A percentile compares a stretch with the other conserved stretches of the same genome.
Conservation (phyloP, 2,797 vertebrate genomes). For the Acipenser oxyrinchus region DNA sequence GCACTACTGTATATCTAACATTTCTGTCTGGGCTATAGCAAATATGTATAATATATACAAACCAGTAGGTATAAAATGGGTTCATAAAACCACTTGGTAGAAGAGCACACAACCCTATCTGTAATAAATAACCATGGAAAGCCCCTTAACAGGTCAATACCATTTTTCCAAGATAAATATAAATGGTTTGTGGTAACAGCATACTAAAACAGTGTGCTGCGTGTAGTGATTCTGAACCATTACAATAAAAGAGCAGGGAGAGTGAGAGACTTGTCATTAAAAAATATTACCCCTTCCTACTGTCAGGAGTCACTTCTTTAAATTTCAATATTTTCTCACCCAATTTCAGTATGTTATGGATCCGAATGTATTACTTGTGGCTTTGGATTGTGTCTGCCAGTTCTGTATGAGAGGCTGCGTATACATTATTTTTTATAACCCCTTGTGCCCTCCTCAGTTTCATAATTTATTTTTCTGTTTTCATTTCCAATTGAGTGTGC, state of each 20-base stretch:
- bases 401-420: neutral
- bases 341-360: slow-evolving; percentile 1
- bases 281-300: slow-evolving; percentile 13
- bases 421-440: slow-evolving; percentile 1
- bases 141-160: too few relatives aligned
- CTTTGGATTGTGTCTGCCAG: neutral
- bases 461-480: slow-evolving; percentile 5
- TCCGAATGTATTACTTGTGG: slow-evolving; percentile 1
- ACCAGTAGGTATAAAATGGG: too few relatives aligned
- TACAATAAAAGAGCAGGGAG: neutral
- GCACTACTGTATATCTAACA: too few relatives aligned
- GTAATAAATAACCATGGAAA: too few relatives aligned
- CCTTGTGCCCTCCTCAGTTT: neutral
- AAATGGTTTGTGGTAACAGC: too few relatives aligned
- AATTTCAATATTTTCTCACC: slow-evolving; percentile 7
- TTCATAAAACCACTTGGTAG: too few relatives aligned
- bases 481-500: neutral
- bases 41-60: too few relatives aligned
- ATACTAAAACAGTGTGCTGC: too few relatives aligned
- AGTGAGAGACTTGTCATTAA: neutral
- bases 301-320: slow-evolving; percentile 2
- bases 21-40: too few relatives aligned
- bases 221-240: too few relatives aligned
- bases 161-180: too few relatives aligned
- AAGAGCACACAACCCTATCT: too few relatives aligned